phyloP scores from a whole-genome alignment of 1,140 invertebrate genomes.

The Mactra quadrangularis region DNA sequence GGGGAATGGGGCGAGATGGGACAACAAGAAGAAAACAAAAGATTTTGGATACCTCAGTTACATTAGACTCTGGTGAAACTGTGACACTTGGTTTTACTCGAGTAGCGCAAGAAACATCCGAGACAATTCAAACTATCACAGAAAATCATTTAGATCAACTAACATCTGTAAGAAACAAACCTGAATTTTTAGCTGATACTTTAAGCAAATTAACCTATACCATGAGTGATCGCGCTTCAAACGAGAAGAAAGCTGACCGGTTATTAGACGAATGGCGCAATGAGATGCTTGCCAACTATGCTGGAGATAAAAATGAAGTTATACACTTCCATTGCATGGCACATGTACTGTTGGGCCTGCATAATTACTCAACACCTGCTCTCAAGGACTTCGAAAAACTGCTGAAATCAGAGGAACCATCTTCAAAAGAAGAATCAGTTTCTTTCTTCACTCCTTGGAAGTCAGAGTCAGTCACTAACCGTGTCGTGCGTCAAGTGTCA shows the following conservation, averaged over 20 bases:
- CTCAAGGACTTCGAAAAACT: slow-evolving; percentile 14
- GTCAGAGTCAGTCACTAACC: neutral
- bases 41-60: slow-evolving; percentile 47
- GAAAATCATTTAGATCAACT: neutral
- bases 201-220: slow-evolving; percentile 24
- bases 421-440: neutral
- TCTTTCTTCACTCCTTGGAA: slow-evolving; percentile 24
- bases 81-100: slow-evolving; percentile 20
- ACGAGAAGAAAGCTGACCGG: slow-evolving; percentile 20
- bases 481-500: neutral
- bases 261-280: slow-evolving; percentile 22
- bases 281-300: neutral
- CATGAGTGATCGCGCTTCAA: slow-evolving; percentile 22
- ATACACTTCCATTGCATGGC: slow-evolving; percentile 50
- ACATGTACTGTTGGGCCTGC: slow-evolving; percentile 38
- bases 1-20: slow-evolving; percentile 45
- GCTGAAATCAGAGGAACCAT: neutral
- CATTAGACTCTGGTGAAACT: slow-evolving; percentile 14
- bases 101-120: slow-evolving; percentile 11
- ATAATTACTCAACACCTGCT: slow-evolving; percentile 14
- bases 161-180: neutral
- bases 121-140: slow-evolving; percentile 8
- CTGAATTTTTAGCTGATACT: slow-evolving; percentile 1
- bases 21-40: too few species aligned
- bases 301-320: neutral